A percentile compares a stretch with the other conserved stretches of the same genome.
Evolutionary conservation across 2,888 invertebrate genomes (phyloP).

Genomic region (Spisula solida): DNA sequence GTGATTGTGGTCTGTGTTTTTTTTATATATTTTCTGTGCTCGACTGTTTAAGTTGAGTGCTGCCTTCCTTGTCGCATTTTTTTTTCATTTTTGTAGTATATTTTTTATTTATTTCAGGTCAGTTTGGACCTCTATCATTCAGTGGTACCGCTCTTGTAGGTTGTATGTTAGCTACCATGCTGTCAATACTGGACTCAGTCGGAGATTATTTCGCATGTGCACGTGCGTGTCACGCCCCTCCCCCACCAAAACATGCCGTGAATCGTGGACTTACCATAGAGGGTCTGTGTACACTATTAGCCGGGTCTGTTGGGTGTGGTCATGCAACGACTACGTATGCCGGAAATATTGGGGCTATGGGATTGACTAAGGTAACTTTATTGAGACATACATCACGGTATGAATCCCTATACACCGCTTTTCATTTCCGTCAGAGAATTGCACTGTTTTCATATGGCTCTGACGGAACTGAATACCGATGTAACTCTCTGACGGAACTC

Average conservation of each 20-base stretch:
- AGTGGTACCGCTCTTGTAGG: slow-evolving; percentile 77
- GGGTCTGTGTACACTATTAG: slow-evolving; percentile 93
- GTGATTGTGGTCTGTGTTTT: too few relatives aligned
- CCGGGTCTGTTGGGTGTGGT: slow-evolving; percentile 94
- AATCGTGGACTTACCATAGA: slow-evolving; percentile 92
- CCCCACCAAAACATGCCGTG: slow-evolving; percentile 94
- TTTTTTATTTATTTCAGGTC: slow-evolving; percentile 69
- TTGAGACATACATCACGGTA: too few relatives aligned
- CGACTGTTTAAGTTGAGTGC: too few relatives aligned
- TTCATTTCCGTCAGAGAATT: too few relatives aligned
- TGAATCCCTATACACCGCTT: too few relatives aligned
- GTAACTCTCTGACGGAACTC: too few relatives aligned
- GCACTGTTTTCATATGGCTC: too few relatives aligned
- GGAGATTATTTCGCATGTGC: slow-evolving; percentile 96
- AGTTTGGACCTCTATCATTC: slow-evolving; percentile 80
- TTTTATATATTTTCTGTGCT: too few relatives aligned
- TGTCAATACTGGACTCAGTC: slow-evolving; percentile 88
- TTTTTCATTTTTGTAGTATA: background rate
- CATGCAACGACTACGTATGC: slow-evolving; percentile 96
- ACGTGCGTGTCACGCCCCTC: slow-evolving; percentile 90
- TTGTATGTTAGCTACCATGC: slow-evolving; percentile 80
- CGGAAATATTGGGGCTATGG: slow-evolving; percentile 96
- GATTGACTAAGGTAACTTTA: slow-evolving; percentile 92
- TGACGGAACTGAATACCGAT: too few relatives aligned
- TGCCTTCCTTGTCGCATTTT: too few relatives aligned